phyloP scores from a whole-genome alignment of 2,797 vertebrate species.

The Oceanodroma leucorhoa region DNA sequence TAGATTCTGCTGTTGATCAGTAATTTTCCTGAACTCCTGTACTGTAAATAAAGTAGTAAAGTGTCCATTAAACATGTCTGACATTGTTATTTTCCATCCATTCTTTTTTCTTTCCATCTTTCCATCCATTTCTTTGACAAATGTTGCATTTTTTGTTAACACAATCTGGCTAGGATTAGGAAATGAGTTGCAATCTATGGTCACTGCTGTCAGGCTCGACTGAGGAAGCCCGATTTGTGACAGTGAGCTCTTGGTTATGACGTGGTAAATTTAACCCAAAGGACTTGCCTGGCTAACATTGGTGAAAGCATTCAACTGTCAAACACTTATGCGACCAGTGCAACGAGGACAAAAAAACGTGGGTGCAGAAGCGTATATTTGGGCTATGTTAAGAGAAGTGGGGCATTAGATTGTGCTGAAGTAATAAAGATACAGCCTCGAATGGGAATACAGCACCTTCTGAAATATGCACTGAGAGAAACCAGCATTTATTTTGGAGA shows the following conservation, averaged over 20 bases:
- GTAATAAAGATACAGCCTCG: background rate
- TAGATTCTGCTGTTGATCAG: background rate
- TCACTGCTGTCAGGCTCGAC: background rate
- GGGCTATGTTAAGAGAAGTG: background rate
- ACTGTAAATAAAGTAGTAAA: background rate
- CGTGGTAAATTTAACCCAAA: background rate
- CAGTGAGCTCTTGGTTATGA: background rate
- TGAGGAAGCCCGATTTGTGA: background rate
- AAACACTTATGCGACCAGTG: background rate
- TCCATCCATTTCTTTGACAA: background rate
- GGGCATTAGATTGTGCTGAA: background rate
- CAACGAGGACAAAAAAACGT: rapidly evolving
- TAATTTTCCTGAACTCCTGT: background rate
- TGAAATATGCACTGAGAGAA: background rate
- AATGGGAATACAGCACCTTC: background rate
- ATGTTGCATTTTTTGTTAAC: background rate
- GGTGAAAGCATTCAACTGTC: background rate
- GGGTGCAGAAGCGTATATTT: background rate
- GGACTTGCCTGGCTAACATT: background rate
- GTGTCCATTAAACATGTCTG: background rate
- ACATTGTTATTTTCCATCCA: background rate
- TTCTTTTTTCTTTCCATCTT: too few species aligned
- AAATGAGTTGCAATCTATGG: background rate
- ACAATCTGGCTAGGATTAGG: background rate
- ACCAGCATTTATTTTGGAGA: background rate